These are phyloP conservation scores for Koerneria pararmatus DNA, from an alignment of 2,888 invertebrate genomes.

Conservation along the genomic window DNA sequence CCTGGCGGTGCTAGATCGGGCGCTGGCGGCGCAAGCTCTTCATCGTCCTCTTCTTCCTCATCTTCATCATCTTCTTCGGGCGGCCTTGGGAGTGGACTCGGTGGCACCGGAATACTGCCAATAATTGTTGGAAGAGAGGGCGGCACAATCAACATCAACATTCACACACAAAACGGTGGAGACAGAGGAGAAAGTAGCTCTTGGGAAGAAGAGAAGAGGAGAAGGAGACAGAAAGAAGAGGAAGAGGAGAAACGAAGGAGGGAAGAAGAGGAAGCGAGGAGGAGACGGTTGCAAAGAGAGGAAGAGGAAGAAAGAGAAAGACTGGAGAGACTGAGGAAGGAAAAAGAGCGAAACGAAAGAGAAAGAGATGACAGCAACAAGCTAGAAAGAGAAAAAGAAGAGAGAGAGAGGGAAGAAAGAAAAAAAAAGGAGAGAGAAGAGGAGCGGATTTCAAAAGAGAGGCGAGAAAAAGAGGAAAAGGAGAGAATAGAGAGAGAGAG, in stretches of 20 bases:
- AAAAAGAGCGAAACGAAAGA: constrained; percentile 1
- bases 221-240: constrained; percentile 22
- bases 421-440: constrained; percentile 19
- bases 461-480: constrained; percentile 8
- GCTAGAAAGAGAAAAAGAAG: constrained; percentile 14
- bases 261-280: neutral
- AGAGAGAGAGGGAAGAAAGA: constrained; percentile 13
- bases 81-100: neutral
- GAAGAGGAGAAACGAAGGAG: constrained; percentile 18
- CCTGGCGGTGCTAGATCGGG: neutral
- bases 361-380: constrained; percentile 14
- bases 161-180: constrained; percentile 27
- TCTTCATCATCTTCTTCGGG: neutral
- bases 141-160: constrained; percentile 19
- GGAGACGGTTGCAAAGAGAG: too few species aligned
- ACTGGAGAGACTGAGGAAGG: neutral
- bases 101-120: neutral
- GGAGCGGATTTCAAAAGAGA: constrained; percentile 12
- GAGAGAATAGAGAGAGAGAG: constrained; percentile 13
- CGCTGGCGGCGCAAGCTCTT: neutral
- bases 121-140: neutral
- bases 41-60: neutral
- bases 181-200: constrained; percentile 23
- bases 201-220: constrained; percentile 11
- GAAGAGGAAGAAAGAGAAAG: neutral